Evolutionary conservation across 2,797 vertebrate genomes (phyloP).

Genomic region (Poecilia picta): DNA sequence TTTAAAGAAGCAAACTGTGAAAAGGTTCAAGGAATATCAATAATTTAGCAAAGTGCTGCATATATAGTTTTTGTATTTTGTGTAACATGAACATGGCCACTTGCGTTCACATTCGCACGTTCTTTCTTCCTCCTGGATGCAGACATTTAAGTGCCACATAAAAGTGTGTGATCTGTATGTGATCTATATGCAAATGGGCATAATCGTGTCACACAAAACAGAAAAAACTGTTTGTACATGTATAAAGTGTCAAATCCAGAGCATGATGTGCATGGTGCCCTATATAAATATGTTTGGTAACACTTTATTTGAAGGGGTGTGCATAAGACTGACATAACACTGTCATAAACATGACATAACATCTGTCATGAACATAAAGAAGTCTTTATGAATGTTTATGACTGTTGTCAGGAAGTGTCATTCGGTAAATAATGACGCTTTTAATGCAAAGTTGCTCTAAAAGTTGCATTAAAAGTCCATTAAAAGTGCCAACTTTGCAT

Average conservation of each 20-base stretch:
- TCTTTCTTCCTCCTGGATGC: constrained; percentile 5
- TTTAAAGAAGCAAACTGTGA: background rate
- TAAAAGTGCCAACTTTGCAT: too few relatives aligned
- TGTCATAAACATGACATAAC: too few relatives aligned
- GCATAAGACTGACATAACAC: too few relatives aligned
- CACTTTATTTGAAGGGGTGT: too few relatives aligned
- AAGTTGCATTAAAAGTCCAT: too few relatives aligned
- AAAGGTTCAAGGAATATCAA: background rate
- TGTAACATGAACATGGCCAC: constrained; percentile 30
- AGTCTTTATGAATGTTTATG: too few relatives aligned
- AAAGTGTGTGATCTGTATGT: constrained; percentile 7
- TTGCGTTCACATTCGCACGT: constrained; percentile 22
- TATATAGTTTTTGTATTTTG: constrained; percentile 28
- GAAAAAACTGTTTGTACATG: constrained; percentile 20
- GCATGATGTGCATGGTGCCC: constrained; percentile 28
- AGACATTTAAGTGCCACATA: constrained; percentile 13
- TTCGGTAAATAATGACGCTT: too few relatives aligned
- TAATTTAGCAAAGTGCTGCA: constrained; percentile 2
- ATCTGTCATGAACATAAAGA: too few relatives aligned
- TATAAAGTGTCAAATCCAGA: constrained; percentile 45
- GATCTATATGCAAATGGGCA: constrained; percentile 41
- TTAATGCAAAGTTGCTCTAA: too few relatives aligned
- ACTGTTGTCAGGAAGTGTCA: too few relatives aligned
- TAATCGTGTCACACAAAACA: constrained; percentile 33
- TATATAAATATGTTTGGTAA: constrained; percentile 38